Conservation (phyloP, 2,888 invertebrate species). For the Uropetala carovei region DNA sequence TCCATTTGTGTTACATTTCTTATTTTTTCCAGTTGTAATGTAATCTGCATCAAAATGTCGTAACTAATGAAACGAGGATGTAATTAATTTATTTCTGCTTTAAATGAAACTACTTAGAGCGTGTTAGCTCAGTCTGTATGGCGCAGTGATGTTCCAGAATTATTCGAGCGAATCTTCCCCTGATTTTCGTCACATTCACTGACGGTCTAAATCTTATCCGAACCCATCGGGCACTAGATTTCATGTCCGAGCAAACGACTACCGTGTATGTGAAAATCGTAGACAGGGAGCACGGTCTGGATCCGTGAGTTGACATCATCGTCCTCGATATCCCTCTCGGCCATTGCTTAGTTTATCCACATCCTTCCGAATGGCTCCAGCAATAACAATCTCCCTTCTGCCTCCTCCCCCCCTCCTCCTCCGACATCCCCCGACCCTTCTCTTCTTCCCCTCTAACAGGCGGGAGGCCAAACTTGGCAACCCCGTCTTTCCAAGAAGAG, state of each 20-base stretch:
- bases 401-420: neutral
- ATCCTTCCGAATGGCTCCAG: constrained; percentile 32
- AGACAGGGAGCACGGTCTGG: neutral
- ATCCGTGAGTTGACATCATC: constrained; percentile 53
- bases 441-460: neutral
- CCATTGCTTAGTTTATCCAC: constrained; percentile 39
- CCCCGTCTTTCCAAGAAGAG: constrained; percentile 45
- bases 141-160: too few relatives aligned
- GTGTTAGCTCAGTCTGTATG: too few relatives aligned
- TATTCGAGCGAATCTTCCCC: too few relatives aligned
- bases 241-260: neutral
- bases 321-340: constrained; percentile 52
- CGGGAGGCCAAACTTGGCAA: constrained; percentile 51
- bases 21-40: too few relatives aligned
- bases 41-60: too few relatives aligned
- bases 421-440: neutral
- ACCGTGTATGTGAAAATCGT: constrained; percentile 1
- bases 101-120: too few relatives aligned
- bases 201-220: too few relatives aligned
- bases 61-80: too few relatives aligned
- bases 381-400: constrained; percentile 25
- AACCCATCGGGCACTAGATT: too few relatives aligned
- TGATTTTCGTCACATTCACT: too few relatives aligned
- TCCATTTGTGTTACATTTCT: too few relatives aligned
- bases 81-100: too few relatives aligned